Conservation (phyloP, 2,888 invertebrate genomes). For the Monochamus alternatus region DNA sequence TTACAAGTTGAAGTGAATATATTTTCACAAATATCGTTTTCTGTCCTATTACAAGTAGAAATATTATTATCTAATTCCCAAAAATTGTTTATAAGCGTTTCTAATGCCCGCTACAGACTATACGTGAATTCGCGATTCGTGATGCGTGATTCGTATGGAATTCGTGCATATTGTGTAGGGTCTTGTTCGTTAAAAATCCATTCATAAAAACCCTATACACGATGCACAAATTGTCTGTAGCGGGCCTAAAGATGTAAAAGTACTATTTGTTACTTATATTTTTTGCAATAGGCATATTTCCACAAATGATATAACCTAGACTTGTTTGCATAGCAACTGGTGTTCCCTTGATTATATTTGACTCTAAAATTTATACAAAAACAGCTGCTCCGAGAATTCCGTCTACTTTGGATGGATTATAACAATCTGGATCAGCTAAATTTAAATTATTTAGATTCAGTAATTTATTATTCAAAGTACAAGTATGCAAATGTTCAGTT, state of each 20-base stretch:
- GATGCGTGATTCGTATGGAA: no score
- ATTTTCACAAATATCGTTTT: constrained; percentile 18
- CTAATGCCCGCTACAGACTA: background rate
- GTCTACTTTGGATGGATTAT: background rate
- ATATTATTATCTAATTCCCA: constrained; percentile 19
- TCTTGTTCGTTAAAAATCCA: no score
- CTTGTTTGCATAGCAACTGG: constrained; percentile 3
- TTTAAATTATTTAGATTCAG: constrained; percentile 11
- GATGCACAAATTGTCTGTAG: no score
- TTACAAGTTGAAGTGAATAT: constrained; percentile 1
- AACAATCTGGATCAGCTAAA: constrained; percentile 19
- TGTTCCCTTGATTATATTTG: background rate
- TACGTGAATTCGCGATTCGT: no score
- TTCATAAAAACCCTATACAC: no score
- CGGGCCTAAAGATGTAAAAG: background rate
- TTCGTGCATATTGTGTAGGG: no score
- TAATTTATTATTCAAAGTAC: background rate
- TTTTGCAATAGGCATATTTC: background rate
- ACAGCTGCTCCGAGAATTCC: constrained; percentile 2
- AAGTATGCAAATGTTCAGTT: constrained; percentile 6
- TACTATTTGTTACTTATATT: background rate
- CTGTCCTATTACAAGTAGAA: background rate
- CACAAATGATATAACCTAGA: constrained; percentile 11
- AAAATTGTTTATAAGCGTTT: constrained; percentile 16
- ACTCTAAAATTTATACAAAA: background rate